A percentile compares a stretch with the other conserved stretches of the same genome.
Conservation (phyloP, 2,888 invertebrate species). For the Protodeltote pygarga region DNA sequence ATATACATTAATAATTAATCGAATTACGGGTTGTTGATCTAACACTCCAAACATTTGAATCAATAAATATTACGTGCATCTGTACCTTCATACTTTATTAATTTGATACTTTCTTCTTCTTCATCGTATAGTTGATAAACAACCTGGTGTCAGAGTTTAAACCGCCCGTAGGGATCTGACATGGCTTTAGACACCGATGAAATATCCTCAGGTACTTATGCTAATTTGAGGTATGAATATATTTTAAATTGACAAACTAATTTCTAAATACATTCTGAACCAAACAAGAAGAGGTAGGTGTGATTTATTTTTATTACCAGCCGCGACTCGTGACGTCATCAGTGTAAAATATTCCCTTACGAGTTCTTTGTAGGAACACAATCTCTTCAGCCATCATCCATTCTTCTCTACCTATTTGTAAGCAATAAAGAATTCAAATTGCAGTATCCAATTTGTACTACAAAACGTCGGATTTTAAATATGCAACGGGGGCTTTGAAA, state of each 20-base stretch:
- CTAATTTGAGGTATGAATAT: too few relatives aligned
- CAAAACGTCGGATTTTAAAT: constrained; percentile 65
- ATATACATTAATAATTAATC: constrained; percentile 63
- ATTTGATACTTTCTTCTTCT: too few relatives aligned
- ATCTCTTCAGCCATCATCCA: constrained; percentile 55
- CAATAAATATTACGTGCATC: background rate
- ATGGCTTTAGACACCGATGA: too few relatives aligned
- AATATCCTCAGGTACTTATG: too few relatives aligned
- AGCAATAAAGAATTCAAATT: constrained; percentile 69
- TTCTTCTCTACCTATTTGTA: constrained; percentile 60
- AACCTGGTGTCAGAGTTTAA: too few relatives aligned
- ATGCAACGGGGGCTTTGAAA: constrained; percentile 64
- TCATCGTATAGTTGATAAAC: too few relatives aligned
- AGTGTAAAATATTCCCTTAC: constrained; percentile 1
- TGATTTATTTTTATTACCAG: too few relatives aligned
- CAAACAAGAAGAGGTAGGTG: too few relatives aligned
- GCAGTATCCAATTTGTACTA: constrained; percentile 67
- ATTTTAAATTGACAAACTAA: too few relatives aligned
- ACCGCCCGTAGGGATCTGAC: too few relatives aligned
- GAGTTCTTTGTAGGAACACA: constrained; percentile 26
- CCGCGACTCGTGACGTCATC: background rate
- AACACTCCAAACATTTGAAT: constrained; percentile 11
- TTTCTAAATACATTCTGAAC: too few relatives aligned
- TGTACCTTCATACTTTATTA: too few relatives aligned
- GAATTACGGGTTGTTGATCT: constrained; percentile 54